These are phyloP conservation scores for Arizona elegans DNA, from an alignment of 2,113 vertebrate species.

Conservation along the genomic window DNA sequence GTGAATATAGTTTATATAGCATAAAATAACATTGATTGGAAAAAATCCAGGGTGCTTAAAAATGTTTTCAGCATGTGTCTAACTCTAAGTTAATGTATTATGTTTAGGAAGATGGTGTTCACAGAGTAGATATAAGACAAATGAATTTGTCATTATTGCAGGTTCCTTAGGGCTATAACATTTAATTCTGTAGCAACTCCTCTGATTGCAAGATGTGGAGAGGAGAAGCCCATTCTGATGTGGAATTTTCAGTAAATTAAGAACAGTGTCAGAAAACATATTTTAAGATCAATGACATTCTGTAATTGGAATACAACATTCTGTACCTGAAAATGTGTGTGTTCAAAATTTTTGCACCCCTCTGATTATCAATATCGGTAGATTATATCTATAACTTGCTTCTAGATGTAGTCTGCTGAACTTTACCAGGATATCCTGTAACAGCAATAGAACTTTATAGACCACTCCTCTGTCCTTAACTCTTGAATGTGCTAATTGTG, in stretches of 20 bases:
- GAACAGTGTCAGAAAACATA: background rate
- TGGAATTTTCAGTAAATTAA: background rate
- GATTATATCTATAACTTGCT: background rate
- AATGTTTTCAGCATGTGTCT: background rate
- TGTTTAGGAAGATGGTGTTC: background rate
- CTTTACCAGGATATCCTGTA: background rate
- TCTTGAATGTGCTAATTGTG: background rate
- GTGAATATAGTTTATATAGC: background rate
- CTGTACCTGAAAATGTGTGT: background rate
- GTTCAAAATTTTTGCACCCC: background rate
- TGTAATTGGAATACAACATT: background rate
- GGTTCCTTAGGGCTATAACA: background rate
- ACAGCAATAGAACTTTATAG: background rate
- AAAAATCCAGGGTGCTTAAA: background rate
- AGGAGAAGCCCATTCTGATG: background rate
- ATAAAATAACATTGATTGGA: background rate
- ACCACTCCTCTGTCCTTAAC: background rate
- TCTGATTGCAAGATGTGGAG: background rate
- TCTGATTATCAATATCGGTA: background rate
- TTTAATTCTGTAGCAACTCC: background rate
- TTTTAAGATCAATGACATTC: background rate
- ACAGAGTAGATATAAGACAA: background rate
- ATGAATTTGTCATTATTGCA: background rate
- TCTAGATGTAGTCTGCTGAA: background rate
- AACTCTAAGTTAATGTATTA: background rate